A percentile compares a stretch with the other conserved stretches of the same genome.
These are phyloP conservation scores for Drosophila kurseongensis DNA, from an alignment of 1,140 invertebrate species.

Conservation along the genomic window DNA sequence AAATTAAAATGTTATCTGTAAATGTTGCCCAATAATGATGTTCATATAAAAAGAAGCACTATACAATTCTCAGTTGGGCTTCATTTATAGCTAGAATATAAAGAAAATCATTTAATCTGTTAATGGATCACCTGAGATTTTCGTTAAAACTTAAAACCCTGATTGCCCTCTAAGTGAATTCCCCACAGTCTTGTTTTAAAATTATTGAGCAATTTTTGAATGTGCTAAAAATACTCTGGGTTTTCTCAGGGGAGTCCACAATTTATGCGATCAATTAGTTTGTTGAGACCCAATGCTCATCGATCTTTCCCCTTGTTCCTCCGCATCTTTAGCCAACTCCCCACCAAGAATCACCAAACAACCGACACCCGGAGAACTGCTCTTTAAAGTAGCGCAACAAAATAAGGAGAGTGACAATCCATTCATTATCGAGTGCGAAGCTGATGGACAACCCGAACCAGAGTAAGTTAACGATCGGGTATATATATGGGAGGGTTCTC, in stretches of 20 bases:
- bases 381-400: slow-evolving; percentile 94
- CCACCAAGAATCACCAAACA: slow-evolving; percentile 96
- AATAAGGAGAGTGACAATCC: slow-evolving; percentile 95
- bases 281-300: slow-evolving; percentile 13
- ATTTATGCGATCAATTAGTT: slow-evolving; percentile 76
- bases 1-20: too few relatives aligned
- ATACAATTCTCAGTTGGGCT: slow-evolving; percentile 3
- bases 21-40: too few relatives aligned
- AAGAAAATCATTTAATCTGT: slow-evolving; percentile 8
- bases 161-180: neutral
- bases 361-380: slow-evolving; percentile 94
- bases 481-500: neutral
- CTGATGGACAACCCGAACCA: slow-evolving; percentile 95
- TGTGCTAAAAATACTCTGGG: slow-evolving; percentile 43
- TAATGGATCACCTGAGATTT: slow-evolving; percentile 28
- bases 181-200: slow-evolving; percentile 11
- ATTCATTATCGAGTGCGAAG: slow-evolving; percentile 97
- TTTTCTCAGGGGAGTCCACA: slow-evolving; percentile 11
- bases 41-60: neutral
- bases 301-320: slow-evolving; percentile 1
- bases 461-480: slow-evolving; percentile 87
- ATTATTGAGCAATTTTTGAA: slow-evolving; percentile 25
- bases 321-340: slow-evolving; percentile 88
- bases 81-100: neutral
- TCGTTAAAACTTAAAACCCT: neutral